Evolutionary conservation across 2,113 vertebrate genomes (phyloP).

Genomic region (Actinemys pallida): DNA sequence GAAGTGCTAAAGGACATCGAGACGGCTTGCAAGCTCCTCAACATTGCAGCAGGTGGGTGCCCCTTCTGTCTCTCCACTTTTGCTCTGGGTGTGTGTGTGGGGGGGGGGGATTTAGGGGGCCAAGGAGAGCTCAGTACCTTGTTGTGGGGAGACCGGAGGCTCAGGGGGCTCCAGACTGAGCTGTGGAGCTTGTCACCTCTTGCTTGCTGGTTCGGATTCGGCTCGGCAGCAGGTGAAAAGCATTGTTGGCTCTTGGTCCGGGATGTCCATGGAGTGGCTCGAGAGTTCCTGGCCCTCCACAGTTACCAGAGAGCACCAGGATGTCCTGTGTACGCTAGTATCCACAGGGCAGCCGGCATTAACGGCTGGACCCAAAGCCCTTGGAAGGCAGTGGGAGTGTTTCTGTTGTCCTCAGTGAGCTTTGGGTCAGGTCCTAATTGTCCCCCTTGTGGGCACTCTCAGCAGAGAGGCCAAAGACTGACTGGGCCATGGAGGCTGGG

Average conservation of each 20-base stretch:
- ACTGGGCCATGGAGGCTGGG: fast-evolving
- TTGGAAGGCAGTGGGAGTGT: neutral
- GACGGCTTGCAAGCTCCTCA: constrained; percentile 96
- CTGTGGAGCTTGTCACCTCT: neutral
- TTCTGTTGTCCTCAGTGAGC: neutral
- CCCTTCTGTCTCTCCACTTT: neutral
- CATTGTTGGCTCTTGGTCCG: neutral
- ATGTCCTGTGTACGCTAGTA: neutral
- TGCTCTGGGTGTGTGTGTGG: fast-evolving
- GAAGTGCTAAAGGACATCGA: constrained; percentile 98
- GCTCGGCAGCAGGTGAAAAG: neutral
- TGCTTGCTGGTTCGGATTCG: neutral
- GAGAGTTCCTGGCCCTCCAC: neutral
- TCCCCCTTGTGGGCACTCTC: neutral
- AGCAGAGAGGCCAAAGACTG: neutral
- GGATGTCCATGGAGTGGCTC: neutral
- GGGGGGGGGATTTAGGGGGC: neutral
- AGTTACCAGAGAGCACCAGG: neutral
- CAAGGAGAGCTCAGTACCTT: too few relatives aligned
- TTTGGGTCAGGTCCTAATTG: neutral
- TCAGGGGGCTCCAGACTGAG: neutral
- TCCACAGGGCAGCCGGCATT: neutral
- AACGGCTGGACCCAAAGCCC: too few relatives aligned
- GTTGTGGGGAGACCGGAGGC: neutral
- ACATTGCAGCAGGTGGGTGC: constrained; percentile 90